Base-by-base conservation (phyloP, 2,113 vertebrate genomes). In the Tautogolabrus adspersus region DNA sequence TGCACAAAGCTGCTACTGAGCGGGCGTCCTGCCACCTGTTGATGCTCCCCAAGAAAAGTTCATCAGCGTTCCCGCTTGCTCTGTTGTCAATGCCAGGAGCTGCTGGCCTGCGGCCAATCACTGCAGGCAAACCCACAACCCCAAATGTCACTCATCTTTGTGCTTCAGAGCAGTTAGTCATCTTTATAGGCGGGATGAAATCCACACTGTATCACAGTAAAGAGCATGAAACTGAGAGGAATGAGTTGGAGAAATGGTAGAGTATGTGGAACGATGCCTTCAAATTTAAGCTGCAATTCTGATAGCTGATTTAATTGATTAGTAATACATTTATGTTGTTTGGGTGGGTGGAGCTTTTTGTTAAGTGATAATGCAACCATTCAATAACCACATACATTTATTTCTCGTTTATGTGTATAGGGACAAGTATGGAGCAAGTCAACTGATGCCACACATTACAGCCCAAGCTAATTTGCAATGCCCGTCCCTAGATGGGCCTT, bases 1-100 rank as follows among this genome's bases (percentile, higher is more conserved):
- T 38, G 56, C 38, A 38, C 60, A 19, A 75, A 81, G 73, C 60
- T 54, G 62, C 66, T 38, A 52, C 52, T 23, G 60, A 76, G 65
- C 34, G 8, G 72, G 73, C 52, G 5, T 58, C 56, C 47, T 59
- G 80, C 73, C 84, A 88, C 86, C 81, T 88, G 85, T 75, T 84
- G 87, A 78, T 81, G 58, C 66, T 73, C 56, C 57, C 40, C 26
- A 30, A 47, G 55, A 85, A 88, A 83, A 83, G 54, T 72, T 84
- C 72, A 80, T 86, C 87, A 84, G 52, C 42, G 11, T 49, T n/a
- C 10, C 60, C 10, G 40, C 26, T 62, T 8, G 51, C 82, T 74
- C 52, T 37, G 60, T 60, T 72, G 61, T 26, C 23, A 69, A 75
- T 72, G 82, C 75, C 79, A 83, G 77, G 68, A 75, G 65, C 46